Evolutionary conservation across 2,888 invertebrate species (phyloP), one percentile per base, ranked within the genome.

Genomic region (Lapara coniferarum): DNA sequence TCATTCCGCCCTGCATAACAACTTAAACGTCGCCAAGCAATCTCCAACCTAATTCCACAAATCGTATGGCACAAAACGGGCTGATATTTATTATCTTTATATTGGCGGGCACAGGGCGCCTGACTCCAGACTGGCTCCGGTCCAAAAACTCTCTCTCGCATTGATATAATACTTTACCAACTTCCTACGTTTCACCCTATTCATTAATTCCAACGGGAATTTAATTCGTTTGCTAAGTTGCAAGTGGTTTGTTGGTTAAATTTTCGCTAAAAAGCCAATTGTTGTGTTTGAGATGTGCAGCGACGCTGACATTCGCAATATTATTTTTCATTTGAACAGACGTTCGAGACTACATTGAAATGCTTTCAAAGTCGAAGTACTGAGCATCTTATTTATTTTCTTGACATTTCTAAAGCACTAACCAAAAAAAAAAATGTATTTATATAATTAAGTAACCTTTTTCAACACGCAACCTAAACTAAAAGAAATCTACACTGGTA

Each of bases 101-200:
- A 69, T 46, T 69, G 63, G 67, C 70, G 56, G 56, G 30, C 56
- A 49, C 56, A 55, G 55, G 57, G 57, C 66, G 71, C 66, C 70
- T 49, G 49, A 67, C 68, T 67, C 70, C 71, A 74, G 73, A 74
- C 74, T 75, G 75, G 75, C 74, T 51, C 57, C 52, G 55, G 25
- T 74, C 75, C 75, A 75, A 69, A 63, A 70, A 71, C 71, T 71
- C 71, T 71, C 70, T 66, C 66, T 70, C 70, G 58, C 71, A 72
- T 74, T 72, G 75, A 74, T 73, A 71, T 69, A 59, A 68, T 70
- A 69, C 71, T 75, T 73, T 74, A 71, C 25, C 71, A 67, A 71
- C 69, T 71, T 69, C 69, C 70, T 58, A 66, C 69, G 70, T 55
- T 67, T 72, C 69, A 67, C 70, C 70, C 63, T 66, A 69, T 68